Percentiles rank a stretch among this genome's conserved stretches.
phyloP scores from a whole-genome alignment of 2,888 invertebrate genomes.

The Acrobasis repandana region DNA sequence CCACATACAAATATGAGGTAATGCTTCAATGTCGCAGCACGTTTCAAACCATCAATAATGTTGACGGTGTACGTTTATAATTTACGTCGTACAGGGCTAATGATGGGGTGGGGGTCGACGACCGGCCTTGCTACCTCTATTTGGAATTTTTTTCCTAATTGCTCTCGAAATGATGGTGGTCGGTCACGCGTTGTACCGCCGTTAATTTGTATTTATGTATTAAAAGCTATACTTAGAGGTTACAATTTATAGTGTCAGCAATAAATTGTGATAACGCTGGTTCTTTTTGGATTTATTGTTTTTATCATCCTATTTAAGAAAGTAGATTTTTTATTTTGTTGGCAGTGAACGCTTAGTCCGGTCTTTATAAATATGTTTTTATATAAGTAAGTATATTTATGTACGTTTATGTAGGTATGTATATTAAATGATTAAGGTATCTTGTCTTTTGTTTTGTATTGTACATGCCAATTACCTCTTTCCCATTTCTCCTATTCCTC shows the following conservation, averaged over 20 bases:
- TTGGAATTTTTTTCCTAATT: slow-evolving; percentile 63
- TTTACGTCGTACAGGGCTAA: slow-evolving; percentile 48
- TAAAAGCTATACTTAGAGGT: slow-evolving; percentile 10
- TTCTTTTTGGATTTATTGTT: slow-evolving; percentile 1
- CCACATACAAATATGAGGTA: slow-evolving; percentile 66
- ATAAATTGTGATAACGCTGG: slow-evolving; percentile 10
- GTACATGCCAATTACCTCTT: no score
- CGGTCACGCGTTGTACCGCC: slow-evolving; percentile 55
- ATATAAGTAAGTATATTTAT: no score
- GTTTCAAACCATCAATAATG: slow-evolving; percentile 42
- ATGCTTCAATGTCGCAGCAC: slow-evolving; percentile 58
- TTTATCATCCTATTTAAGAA: not conserved
- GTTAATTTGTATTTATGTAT: slow-evolving; percentile 20
- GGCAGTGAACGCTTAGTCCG: no score
- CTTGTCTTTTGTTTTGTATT: no score
- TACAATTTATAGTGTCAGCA: slow-evolving; percentile 6
- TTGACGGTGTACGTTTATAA: slow-evolving; percentile 43
- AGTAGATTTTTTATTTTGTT: not conserved
- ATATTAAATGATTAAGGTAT: no score
- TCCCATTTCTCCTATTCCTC: no score
- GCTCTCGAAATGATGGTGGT: slow-evolving; percentile 59
- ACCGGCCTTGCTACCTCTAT: slow-evolving; percentile 65
- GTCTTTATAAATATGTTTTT: no score
- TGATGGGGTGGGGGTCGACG: slow-evolving; percentile 52
- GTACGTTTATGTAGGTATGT: no score